phyloP scores from a whole-genome alignment of 92 coral and sea anemone genomes.

The Actinostola sp. region DNA sequence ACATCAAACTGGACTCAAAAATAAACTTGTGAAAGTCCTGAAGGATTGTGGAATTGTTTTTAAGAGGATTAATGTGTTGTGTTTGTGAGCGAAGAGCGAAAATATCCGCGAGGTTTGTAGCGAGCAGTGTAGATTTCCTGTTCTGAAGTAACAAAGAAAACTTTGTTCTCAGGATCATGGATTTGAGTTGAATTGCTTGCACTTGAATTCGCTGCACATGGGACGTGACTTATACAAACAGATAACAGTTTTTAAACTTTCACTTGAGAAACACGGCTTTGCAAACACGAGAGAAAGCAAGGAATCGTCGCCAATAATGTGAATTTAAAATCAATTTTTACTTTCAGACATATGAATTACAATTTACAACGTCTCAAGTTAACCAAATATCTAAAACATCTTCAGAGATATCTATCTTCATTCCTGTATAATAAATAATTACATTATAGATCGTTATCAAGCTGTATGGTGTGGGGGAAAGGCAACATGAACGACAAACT shows the following conservation, averaged over 20 bases:
- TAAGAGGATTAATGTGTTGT: neutral
- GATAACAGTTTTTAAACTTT: too few species aligned
- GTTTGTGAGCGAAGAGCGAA: neutral
- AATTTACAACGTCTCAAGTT: constrained; percentile 5
- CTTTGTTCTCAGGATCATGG: too few species aligned
- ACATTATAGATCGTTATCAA: neutral
- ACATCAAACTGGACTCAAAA: neutral
- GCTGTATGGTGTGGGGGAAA: neutral
- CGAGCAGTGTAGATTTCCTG: too few species aligned
- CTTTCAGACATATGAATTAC: too few species aligned
- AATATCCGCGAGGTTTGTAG: neutral
- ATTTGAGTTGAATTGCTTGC: too few species aligned
- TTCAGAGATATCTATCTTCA: constrained; percentile 23
- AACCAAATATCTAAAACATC: too few species aligned
- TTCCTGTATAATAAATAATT: constrained; percentile 9
- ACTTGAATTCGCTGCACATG: too few species aligned
- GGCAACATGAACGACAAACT: neutral
- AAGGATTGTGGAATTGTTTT: neutral
- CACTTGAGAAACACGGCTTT: too few species aligned
- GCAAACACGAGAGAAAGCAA: neutral
- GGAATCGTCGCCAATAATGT: neutral
- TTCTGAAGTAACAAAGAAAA: too few species aligned
- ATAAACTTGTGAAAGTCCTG: neutral
- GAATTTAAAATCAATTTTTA: too few species aligned
- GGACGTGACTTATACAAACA: too few species aligned